Evolutionary conservation across 2,888 invertebrate genomes (phyloP).

Genomic region (Saturnia japonica): DNA sequence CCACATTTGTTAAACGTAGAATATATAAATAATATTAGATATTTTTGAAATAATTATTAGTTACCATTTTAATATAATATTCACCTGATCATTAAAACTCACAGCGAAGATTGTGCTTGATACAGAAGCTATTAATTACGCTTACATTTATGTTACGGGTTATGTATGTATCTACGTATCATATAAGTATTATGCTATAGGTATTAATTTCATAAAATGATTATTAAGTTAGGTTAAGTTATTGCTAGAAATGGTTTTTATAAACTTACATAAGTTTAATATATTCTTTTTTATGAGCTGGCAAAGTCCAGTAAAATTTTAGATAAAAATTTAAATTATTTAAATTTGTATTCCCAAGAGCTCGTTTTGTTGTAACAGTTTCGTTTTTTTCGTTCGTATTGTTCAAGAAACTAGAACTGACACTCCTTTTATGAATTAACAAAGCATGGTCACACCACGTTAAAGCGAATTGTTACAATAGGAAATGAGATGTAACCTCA

Average conservation of each 20-base stretch:
- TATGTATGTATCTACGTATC: neutral
- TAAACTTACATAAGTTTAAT: neutral
- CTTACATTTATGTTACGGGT: neutral
- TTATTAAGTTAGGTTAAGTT: neutral
- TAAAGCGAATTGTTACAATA: slow-evolving; percentile 68
- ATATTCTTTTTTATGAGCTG: neutral
- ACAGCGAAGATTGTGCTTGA: neutral
- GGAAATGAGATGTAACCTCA: slow-evolving; percentile 75
- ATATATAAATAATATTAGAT: neutral
- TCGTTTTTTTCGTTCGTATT: slow-evolving; percentile 6
- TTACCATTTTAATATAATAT: neutral
- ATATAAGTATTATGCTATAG: neutral
- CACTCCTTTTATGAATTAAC: slow-evolving; percentile 70
- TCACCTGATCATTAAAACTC: neutral
- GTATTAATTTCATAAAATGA: neutral
- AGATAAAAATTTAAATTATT: neutral
- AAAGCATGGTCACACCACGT: slow-evolving; percentile 76
- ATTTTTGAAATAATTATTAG: neutral
- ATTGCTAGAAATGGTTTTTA: neutral
- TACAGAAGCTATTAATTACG: neutral
- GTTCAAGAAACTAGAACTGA: slow-evolving; percentile 77
- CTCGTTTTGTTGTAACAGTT: slow-evolving; percentile 55
- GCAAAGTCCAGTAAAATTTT: neutral
- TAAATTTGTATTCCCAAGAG: slow-evolving; percentile 41
- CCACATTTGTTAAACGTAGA: neutral